Percentiles rank a stretch among this genome's conserved stretches.
Evolutionary conservation across 1,140 invertebrate genomes (phyloP).

Genomic region (Cotesia typhae): DNA sequence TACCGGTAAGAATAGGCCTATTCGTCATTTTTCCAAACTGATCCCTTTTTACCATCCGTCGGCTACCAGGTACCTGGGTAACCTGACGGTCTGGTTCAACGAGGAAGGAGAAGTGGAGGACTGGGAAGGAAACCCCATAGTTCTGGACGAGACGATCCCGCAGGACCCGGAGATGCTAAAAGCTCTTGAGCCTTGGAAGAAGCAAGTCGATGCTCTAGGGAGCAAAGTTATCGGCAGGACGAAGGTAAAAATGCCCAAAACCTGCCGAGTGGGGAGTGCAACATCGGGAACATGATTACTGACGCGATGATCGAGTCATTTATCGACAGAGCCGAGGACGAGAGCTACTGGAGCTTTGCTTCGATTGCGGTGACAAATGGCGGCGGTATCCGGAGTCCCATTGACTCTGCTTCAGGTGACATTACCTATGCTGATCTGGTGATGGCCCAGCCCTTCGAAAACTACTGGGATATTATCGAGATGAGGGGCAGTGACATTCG

Average conservation of each 20-base stretch:
- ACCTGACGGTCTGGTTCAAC: slow-evolving; percentile 75
- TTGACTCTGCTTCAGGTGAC: slow-evolving; percentile 66
- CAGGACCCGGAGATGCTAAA: slow-evolving; percentile 68
- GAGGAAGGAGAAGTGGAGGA: slow-evolving; percentile 73
- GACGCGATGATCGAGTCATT: slow-evolving; percentile 74
- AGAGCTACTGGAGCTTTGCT: slow-evolving; percentile 71
- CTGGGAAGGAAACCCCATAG: slow-evolving; percentile 80
- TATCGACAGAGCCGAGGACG: slow-evolving; percentile 51
- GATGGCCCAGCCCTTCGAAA: slow-evolving; percentile 76
- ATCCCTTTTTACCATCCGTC: neutral
- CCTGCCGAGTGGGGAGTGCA: slow-evolving; percentile 75
- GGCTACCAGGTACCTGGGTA: slow-evolving; percentile 49
- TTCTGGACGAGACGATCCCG: slow-evolving; percentile 71
- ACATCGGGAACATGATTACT: slow-evolving; percentile 78
- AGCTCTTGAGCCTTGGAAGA: slow-evolving; percentile 70
- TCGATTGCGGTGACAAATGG: slow-evolving; percentile 75
- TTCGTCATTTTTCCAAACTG: neutral
- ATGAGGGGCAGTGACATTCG: slow-evolving; percentile 71
- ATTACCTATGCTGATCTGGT: slow-evolving; percentile 75
- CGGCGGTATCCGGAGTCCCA: slow-evolving; percentile 73
- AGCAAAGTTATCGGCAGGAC: slow-evolving; percentile 68
- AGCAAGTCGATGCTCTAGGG: slow-evolving; percentile 68
- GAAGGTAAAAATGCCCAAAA: slow-evolving; percentile 67
- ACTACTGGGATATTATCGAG: slow-evolving; percentile 73
- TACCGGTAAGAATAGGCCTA: too few relatives aligned